Base-by-base conservation (phyloP, 2,113 vertebrate species). In the Mystacornis crossleyi region DNA sequence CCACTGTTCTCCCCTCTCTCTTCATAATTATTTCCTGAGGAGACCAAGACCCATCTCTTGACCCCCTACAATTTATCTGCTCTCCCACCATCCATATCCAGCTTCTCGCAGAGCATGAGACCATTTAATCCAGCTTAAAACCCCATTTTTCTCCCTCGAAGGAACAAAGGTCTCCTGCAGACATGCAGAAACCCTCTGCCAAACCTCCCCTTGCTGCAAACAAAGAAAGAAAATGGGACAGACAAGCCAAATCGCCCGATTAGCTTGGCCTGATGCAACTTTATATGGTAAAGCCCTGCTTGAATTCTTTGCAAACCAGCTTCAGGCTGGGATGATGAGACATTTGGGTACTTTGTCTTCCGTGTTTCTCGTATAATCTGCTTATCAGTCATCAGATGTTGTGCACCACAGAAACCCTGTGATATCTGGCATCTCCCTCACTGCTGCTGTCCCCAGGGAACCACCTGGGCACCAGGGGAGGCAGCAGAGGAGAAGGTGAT, bases 311-410 rank as follows among this genome's bases (percentile, higher is more conserved):
- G 25, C 79, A 86, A 80, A 50, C 20, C 34, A 47, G 6, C 29
- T 89, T 91, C 65, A 71, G 47, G 5, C 31, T 29, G 60, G 91
- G 67, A 89, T 54, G 95, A 90, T 93, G 83, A 95, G 91, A 90
- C 80, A 89, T 96, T 78, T 57, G 48, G 43, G 80, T 92, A 81
- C 77, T 74, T 70, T 51, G 78, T 34, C 11, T 86, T 75, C 55
- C 0, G 24, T 28, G 67, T 47, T 19, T 74, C 42, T 77, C 3
- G 0, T 7, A 3, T 0, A 9, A 54, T 6, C 31, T 71, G 10
- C 36, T 86, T 84, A 60, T 95, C 96, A 81, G 40, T 13, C 60
- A 89, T 74, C 91, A 60, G 65, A 47, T 11, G 23, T 4, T 40
- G 54, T 43, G 26, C 36, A 45, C 31, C 73, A 74, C 80, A 95